Conservation (phyloP, 2,797 vertebrate species). For the Macrochelys suwanniensis region DNA sequence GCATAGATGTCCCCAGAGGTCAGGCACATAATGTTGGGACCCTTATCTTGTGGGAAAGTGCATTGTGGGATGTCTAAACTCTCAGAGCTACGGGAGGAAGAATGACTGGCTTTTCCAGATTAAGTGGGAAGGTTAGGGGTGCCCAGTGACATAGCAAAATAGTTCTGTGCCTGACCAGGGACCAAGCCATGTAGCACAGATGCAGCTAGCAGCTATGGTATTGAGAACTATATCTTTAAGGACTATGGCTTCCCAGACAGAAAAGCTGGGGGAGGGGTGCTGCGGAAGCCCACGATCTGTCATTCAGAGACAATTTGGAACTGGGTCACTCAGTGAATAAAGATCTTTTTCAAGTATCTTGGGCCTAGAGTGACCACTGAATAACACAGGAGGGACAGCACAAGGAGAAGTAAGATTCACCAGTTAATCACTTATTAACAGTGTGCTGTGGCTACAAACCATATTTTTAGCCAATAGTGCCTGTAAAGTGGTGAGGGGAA, state of each 20-base stretch:
- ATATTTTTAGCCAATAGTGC: fast-evolving
- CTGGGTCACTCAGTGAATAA: neutral
- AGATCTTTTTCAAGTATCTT: neutral
- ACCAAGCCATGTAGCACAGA: neutral
- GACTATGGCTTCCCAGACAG: neutral
- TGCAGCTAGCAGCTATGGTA: neutral
- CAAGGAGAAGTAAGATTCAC: neutral
- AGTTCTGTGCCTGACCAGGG: neutral
- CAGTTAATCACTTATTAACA: neutral
- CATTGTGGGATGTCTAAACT: neutral
- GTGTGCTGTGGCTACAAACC: neutral
- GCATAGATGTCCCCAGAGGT: neutral
- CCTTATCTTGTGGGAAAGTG: neutral
- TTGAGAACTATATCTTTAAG: neutral
- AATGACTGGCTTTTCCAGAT: neutral
- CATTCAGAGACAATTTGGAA: neutral
- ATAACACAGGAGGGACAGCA: neutral
- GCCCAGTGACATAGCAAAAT: neutral
- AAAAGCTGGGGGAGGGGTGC: neutral
- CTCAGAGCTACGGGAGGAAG: neutral
- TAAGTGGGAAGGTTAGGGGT: neutral
- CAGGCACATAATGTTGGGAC: neutral
- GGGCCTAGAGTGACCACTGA: neutral
- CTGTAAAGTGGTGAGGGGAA: neutral
- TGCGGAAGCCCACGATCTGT: neutral